Base-by-base conservation (phyloP, 1,140 invertebrate genomes). In the Odontomachus brunneus region DNA sequence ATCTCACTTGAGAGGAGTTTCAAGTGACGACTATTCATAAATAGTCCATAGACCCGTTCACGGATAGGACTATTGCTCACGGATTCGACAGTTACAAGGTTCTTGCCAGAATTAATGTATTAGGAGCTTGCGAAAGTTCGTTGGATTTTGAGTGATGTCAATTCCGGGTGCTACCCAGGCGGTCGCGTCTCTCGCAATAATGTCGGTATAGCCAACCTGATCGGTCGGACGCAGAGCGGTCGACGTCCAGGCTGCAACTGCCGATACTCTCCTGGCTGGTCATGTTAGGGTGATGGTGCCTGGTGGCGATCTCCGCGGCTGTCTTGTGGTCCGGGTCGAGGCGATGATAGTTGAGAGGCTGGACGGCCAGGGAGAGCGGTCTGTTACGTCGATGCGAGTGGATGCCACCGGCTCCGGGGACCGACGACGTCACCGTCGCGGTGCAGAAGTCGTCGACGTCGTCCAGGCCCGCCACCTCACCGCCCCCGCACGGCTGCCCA, bases 161-260 rank as follows among this genome's bases (percentile, higher is more conserved):
- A 33, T 3, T 3, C 9, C 4, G 38, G 38, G 0, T 44, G 9
- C 38, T 44, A 44, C 9, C 38, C 38, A 11, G 38, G 9, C n/a
- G n/a, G n/a, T n/a, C 38, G 38, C 19, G 5, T 14, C 26, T 48
- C 53, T 59, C 38, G 14, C 44, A 53, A 44, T 60, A 83, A 72
- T 65, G 75, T 44, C 71, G 49, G 17, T 51, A 84, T 86, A 86
- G 91, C 92, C 86, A 94, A 97, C 97, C 97, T 97, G 97, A 97
- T 93, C 96, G 96, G 91, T 97, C 97, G 90, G 96, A 97, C 84
- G 96, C 96, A 92, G 96, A 95, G 49, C 96, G 96, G 90, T 97
- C 97, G 91, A 97, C 96, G 93, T 97, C 97, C 88, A 97, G 93
- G 44, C 97, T 97, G 94, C 97, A 97, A 92, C 96, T 97, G 82